Evolutionary conservation across 2,888 invertebrate genomes (phyloP), one percentile per base, ranked within the genome.

Genomic region (Cetonia aurata): DNA sequence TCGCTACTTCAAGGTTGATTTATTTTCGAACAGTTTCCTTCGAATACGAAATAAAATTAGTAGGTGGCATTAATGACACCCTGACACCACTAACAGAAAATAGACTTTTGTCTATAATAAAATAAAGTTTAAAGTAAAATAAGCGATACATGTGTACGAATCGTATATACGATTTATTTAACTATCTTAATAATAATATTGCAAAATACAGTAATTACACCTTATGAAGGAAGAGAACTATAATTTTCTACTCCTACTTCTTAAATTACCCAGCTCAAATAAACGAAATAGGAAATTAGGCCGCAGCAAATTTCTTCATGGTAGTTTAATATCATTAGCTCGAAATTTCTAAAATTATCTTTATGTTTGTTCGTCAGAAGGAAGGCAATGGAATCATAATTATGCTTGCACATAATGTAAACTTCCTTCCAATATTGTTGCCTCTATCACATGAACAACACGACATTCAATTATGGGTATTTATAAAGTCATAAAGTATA

Each of bases 1-100:
- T 25, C n/a, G 25, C 53, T 53, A 53, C 25, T 53, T 53, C 53
- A 53, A 53, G 31, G 53, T 19, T 53, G 53, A 53, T 53, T 53
- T 53, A 53, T 53, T 53, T 25, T 31, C 25, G 53, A 53, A 9
- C 31, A 19, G 12, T 10, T 31, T 19, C 25, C 25, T 25, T 25
- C 25, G 31, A 1, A 53, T 3, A 9, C 25, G n/a, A 31, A 53
- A 25, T 31, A n/a, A 31, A 31, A 31, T 53, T 19, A 9, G 12
- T 53, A 12, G 12, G 31, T 19, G 52, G 19, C 17, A 17, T 1
- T 52, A 25, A 17, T 10, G 31, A 3, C 31, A 15, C 4, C 25
- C 25, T 25, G 25, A 25, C 25, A 25, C 25, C 25, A 25, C 4
- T 4, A 1, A 25, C 25, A 25, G 25, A 25, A 25, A 25, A 25